phyloP scores from a whole-genome alignment of 1,140 invertebrate genomes.

The Nixonia krombeini region DNA sequence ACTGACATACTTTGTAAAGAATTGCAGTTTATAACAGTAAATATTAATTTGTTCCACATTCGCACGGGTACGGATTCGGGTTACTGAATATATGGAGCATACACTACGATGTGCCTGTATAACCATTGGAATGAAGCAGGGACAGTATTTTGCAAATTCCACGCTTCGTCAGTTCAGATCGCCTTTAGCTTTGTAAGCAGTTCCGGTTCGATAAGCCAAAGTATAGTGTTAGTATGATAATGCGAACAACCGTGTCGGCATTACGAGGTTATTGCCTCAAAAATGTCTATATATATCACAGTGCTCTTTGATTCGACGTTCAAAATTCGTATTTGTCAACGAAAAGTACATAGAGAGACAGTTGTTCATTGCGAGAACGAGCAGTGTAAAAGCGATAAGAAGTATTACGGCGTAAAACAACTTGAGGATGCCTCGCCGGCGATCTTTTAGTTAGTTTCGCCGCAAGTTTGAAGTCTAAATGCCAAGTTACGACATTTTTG shows the following conservation, averaged over 20 bases:
- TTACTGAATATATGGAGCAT: conserved; percentile 1
- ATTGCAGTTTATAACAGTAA: no score
- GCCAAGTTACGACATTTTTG: no score
- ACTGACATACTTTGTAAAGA: no score
- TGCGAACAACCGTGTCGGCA: conserved; percentile 27
- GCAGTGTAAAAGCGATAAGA: no score
- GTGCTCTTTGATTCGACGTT: conserved; percentile 5
- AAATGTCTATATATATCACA: conserved; percentile 18
- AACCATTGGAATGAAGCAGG: background rate
- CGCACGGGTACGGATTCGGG: background rate
- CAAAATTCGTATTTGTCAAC: conserved; percentile 8
- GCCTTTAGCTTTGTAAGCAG: conserved; percentile 40
- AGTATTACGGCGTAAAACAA: background rate
- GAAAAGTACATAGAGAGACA: background rate
- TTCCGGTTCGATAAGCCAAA: conserved; percentile 45
- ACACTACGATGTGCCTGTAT: background rate
- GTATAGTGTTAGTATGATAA: conserved; percentile 35
- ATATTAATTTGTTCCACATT: no score
- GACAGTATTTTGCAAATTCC: conserved; percentile 20
- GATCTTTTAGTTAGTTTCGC: background rate
- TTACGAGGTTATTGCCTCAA: conserved; percentile 45
- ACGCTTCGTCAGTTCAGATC: conserved; percentile 36
- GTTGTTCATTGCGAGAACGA: conserved; percentile 12
- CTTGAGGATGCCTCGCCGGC: background rate
- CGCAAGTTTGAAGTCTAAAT: no score